phyloP scores from a whole-genome alignment of 1,140 invertebrate species.

The Belonocnema kinseyi region DNA sequence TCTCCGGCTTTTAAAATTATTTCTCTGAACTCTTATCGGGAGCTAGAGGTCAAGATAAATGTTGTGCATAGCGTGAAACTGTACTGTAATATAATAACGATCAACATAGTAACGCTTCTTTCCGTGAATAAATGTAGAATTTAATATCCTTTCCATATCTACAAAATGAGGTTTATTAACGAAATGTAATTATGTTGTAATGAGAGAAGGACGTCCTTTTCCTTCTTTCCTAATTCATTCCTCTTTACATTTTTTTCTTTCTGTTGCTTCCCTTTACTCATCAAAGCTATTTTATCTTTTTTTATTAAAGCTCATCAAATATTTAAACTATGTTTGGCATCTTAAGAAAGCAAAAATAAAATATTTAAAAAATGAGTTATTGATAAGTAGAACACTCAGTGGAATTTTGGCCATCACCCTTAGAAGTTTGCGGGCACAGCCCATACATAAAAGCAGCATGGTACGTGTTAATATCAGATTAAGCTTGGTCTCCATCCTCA shows the following conservation, averaged over 20 bases:
- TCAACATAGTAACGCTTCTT: too few species aligned
- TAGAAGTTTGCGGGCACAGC: not conserved
- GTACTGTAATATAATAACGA: too few species aligned
- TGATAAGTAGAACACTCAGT: not conserved
- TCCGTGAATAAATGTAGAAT: too few species aligned
- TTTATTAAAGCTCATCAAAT: too few species aligned
- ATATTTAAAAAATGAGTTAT: not conserved
- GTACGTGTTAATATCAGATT: slow-evolving; percentile 28
- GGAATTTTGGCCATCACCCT: not conserved
- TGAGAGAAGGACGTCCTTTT: slow-evolving; percentile 6
- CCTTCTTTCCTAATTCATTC: not conserved
- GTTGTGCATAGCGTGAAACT: too few species aligned
- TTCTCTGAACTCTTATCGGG: too few species aligned
- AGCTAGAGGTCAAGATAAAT: too few species aligned
- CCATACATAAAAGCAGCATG: slow-evolving; percentile 18
- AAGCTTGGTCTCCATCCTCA: slow-evolving; percentile 22
- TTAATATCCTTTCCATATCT: too few species aligned
- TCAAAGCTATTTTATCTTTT: not conserved
- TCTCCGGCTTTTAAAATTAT: too few species aligned
- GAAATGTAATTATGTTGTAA: slow-evolving; percentile 46
- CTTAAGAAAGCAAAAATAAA: not conserved
- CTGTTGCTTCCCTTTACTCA: too few species aligned
- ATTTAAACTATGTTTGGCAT: not conserved
- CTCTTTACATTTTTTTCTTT: too few species aligned
- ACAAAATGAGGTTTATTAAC: slow-evolving; percentile 38